Conservation (phyloP, 2,888 invertebrate species). For the Apantesis nais region DNA sequence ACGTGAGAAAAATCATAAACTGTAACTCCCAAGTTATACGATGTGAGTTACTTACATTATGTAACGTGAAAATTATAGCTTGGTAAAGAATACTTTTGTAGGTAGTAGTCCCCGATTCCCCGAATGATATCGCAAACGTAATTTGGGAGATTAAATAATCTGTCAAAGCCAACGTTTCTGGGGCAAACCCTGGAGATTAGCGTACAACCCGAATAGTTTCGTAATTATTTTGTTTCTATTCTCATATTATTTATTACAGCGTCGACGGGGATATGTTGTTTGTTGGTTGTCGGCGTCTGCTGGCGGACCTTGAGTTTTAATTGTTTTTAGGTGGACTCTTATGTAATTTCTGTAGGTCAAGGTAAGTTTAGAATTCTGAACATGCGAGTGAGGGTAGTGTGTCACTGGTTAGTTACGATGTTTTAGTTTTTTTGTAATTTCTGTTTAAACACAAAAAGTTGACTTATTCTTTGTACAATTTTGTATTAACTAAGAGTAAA, state of each 20-base stretch:
- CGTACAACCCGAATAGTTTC: conserved; percentile 44
- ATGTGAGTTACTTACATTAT: not conserved
- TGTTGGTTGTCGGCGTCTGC: conserved; percentile 27
- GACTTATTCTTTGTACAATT: not conserved
- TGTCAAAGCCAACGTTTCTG: conserved; percentile 47
- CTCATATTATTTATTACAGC: conserved; percentile 32
- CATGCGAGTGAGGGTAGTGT: not conserved
- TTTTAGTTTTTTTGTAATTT: not conserved
- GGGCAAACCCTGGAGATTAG: conserved; percentile 52
- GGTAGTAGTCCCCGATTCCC: conserved; percentile 32
- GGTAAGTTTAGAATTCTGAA: conserved; percentile 25
- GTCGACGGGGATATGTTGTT: conserved; percentile 33
- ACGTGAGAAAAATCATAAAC: conserved; percentile 24
- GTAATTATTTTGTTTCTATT: conserved; percentile 45
- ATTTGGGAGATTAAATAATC: conserved; percentile 54
- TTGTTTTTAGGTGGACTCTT: conserved; percentile 47
- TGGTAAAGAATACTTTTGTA: conserved; percentile 22
- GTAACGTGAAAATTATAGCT: not conserved
- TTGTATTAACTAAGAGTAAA: not conserved
- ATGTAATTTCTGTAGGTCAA: conserved; percentile 41
- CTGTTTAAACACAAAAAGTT: not conserved
- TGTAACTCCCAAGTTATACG: not conserved
- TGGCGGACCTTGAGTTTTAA: conserved; percentile 35
- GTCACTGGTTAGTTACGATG: not conserved
- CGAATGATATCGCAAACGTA: conserved; percentile 44